Conservation (phyloP, 2,888 invertebrate species). For the Vannuccia rotundouncinata region DNA sequence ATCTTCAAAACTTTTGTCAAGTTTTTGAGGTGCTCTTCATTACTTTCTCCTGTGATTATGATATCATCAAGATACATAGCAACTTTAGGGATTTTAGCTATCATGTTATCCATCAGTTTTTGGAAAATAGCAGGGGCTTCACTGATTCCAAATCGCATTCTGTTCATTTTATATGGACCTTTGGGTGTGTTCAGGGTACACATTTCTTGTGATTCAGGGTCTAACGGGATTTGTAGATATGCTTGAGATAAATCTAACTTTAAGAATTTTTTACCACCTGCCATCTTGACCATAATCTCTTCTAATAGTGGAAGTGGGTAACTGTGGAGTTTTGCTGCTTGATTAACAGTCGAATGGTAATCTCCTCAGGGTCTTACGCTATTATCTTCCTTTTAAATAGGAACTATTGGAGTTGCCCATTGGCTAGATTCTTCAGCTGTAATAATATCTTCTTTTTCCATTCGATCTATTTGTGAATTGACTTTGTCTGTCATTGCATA, state of each 20-base stretch:
- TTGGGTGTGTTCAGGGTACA: slow-evolving; percentile 27
- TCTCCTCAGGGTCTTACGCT: not conserved
- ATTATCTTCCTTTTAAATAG: not conserved
- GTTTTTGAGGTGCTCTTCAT: slow-evolving; percentile 29
- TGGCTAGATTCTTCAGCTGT: not conserved
- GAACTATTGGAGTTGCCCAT: slow-evolving; percentile 22
- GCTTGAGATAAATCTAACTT: slow-evolving; percentile 27
- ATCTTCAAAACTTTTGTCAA: not conserved
- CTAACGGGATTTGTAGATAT: slow-evolving; percentile 6
- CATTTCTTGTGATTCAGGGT: slow-evolving; percentile 14
- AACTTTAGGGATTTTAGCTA: slow-evolving; percentile 14
- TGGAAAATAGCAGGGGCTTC: not conserved
- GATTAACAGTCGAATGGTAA: not conserved
- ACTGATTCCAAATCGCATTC: slow-evolving; percentile 15
- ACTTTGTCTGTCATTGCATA: slow-evolving; percentile 26
- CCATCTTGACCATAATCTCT: slow-evolving; percentile 20
- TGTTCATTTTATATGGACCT: slow-evolving; percentile 9
- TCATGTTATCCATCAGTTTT: slow-evolving; percentile 17
- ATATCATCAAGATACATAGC: slow-evolving; percentile 35
- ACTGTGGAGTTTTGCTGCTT: not conserved
- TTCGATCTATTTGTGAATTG: not conserved
- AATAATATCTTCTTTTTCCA: slow-evolving; percentile 24
- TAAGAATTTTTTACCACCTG: not conserved
- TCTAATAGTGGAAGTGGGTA: slow-evolving; percentile 11
- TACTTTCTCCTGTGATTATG: slow-evolving; percentile 28